phyloP scores from a whole-genome alignment of 2,888 invertebrate species.

The Druceiella hillmani region DNA sequence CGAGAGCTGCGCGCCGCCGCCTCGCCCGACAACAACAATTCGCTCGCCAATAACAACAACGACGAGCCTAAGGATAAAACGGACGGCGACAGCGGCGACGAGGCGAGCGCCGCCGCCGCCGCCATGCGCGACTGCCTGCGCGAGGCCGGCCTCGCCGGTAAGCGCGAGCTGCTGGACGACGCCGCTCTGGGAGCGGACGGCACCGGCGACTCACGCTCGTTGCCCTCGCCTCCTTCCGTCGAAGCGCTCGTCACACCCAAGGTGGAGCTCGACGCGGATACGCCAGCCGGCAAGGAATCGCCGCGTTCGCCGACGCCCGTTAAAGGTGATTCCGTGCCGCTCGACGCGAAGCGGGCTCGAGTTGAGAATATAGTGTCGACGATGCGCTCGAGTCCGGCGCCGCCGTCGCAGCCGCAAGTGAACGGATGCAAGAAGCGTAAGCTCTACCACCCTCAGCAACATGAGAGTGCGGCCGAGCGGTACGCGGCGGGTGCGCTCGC shows the following conservation, averaged over 20 bases:
- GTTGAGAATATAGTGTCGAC: constrained; percentile 94
- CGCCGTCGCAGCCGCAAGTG: constrained; percentile 60
- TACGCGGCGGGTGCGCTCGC: constrained; percentile 53
- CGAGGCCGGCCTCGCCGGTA: constrained; percentile 51
- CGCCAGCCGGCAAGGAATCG: constrained; percentile 53
- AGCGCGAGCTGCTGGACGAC: constrained; percentile 54
- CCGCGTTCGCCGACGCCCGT: constrained; percentile 31
- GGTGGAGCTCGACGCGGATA: constrained; percentile 60
- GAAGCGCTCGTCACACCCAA: constrained; percentile 58
- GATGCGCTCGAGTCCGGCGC: constrained; percentile 84
- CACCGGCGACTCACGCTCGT: constrained; percentile 42
- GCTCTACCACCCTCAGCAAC: constrained; percentile 92
- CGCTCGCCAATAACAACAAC: constrained; percentile 51
- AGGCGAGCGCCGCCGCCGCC: constrained; percentile 28
- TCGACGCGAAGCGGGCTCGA: constrained; percentile 86
- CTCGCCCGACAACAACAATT: constrained; percentile 53
- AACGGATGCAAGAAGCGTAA: constrained; percentile 96
- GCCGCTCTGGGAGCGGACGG: constrained; percentile 57
- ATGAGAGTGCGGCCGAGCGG: constrained; percentile 66
- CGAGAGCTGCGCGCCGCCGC: constrained; percentile 53
- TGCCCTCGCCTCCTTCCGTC: constrained; percentile 52
- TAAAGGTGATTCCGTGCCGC: constrained; percentile 52
- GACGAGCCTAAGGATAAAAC: constrained; percentile 52
- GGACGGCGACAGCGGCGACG: constrained; percentile 39
- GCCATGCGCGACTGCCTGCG: constrained; percentile 58